phyloP scores from a whole-genome alignment of 2,113 vertebrate species.

The Coptodon bakossiorum region DNA sequence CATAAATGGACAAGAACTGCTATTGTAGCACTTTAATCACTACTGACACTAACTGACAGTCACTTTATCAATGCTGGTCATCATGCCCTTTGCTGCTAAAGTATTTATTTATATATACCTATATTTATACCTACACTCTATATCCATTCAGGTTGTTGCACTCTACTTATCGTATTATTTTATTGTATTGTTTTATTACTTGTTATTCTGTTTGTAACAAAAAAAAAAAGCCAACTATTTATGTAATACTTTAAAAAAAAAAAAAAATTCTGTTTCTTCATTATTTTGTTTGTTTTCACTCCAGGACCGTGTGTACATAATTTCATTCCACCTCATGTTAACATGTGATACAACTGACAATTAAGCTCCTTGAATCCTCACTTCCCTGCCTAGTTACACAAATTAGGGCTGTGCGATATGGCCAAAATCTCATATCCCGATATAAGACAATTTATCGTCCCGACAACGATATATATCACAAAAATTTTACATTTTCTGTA shows the following conservation, averaged over 20 bases:
- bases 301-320: background rate
- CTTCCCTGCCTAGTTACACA: background rate
- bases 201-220: background rate
- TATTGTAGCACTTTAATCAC: background rate
- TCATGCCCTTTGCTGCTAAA: background rate
- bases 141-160: background rate
- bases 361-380: background rate
- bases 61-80: background rate
- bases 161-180: background rate
- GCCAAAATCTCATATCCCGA: background rate
- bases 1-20: background rate
- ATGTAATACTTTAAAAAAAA: background rate
- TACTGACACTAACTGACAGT: background rate
- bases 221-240: background rate
- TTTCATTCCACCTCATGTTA: background rate
- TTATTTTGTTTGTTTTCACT: background rate
- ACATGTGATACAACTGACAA: background rate
- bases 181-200: background rate
- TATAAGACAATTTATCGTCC: background rate
- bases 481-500: background rate
- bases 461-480: background rate
- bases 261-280: background rate
- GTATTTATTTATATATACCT: background rate
- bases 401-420: background rate
- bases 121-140: background rate